phyloP scores from a whole-genome alignment of 2,113 vertebrate species.

The Grus americana region DNA sequence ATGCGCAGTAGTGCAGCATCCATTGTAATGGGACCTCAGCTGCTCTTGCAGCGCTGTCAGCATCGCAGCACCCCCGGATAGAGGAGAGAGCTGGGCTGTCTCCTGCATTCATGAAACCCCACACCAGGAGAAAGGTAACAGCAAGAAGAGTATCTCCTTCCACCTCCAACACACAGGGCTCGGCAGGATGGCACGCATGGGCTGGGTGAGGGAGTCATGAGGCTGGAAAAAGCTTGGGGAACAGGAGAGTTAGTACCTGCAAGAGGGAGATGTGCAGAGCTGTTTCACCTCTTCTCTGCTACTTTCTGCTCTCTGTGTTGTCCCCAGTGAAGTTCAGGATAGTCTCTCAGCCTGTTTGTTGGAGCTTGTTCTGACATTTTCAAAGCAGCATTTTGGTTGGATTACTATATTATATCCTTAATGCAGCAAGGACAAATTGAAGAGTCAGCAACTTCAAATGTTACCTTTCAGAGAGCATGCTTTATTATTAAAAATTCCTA shows the following conservation, averaged over 20 bases:
- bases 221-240: background rate
- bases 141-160: background rate
- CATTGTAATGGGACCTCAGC: background rate
- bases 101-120: background rate
- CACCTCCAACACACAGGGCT: background rate
- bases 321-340: background rate
- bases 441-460: slow-evolving; percentile 39
- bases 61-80: background rate
- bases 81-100: background rate
- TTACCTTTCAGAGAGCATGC: background rate
- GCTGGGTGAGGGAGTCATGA: background rate
- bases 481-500: background rate
- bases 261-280: background rate
- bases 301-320: background rate
- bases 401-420: background rate
- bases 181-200: accelerated
- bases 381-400: background rate
- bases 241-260: background rate
- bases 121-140: background rate
- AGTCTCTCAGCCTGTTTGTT: background rate
- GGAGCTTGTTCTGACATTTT: slow-evolving; percentile 1
- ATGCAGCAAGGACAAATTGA: background rate
- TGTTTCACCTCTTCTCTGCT: background rate
- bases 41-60: background rate
- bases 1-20: no score